phyloP scores from a whole-genome alignment of 2,888 invertebrate genomes.

The Teleiodes luculella region DNA sequence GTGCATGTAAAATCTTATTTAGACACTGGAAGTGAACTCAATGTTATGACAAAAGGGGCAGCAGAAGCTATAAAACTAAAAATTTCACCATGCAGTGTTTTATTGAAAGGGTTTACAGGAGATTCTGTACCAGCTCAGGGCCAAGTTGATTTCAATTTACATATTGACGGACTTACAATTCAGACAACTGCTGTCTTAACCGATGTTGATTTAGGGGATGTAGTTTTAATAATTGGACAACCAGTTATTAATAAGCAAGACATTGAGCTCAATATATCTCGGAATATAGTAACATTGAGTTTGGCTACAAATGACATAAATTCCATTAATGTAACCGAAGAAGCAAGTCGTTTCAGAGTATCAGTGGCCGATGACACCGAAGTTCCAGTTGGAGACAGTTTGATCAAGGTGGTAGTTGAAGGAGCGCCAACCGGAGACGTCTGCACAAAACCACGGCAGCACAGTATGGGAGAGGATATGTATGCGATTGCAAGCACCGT shows the following conservation, averaged over 20 bases:
- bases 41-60: not conserved
- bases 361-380: slow-evolving; percentile 2
- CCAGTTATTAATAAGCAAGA: not conserved
- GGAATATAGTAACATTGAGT: no score
- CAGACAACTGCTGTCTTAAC: not conserved
- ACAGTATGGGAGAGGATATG: not conserved
- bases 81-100: not conserved
- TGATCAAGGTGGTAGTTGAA: not conserved
- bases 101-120: slow-evolving; percentile 2
- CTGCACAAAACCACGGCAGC: slow-evolving; percentile 1
- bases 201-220: not conserved
- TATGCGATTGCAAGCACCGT: not conserved
- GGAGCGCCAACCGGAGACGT: not conserved
- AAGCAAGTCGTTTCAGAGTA: slow-evolving; percentile 1
- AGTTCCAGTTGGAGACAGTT: not conserved
- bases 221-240: not conserved
- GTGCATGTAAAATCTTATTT: slow-evolving; percentile 15
- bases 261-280: not conserved
- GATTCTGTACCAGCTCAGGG: not conserved
- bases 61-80: not conserved
- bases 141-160: no score
- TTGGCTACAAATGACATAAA: not conserved
- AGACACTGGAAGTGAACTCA: not conserved
- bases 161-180: not conserved
- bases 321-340: not conserved